A percentile compares a stretch with the other conserved stretches of the same genome.
These are phyloP conservation scores for Trichonephila clavipes DNA, from an alignment of 1,140 invertebrate species.

Conservation along the genomic window DNA sequence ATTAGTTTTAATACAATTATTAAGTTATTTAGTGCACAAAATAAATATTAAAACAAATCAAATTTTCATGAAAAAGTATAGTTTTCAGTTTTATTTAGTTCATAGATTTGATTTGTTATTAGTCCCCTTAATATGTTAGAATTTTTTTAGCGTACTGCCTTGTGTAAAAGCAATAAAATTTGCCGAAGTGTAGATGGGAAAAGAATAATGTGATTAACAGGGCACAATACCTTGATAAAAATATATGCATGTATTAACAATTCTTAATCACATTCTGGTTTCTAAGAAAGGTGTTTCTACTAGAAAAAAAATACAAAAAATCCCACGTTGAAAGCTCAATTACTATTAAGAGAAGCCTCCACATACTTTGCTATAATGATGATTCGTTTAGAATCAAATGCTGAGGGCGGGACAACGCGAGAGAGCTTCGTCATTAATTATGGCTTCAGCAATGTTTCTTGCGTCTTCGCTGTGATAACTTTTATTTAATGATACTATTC, in stretches of 20 bases:
- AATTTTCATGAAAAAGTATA: no score
- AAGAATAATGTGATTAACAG: slow-evolving; percentile 30
- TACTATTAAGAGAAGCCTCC: slow-evolving; percentile 14
- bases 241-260: background rate
- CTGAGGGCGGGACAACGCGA: background rate
- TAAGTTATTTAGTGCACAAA: no score
- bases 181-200: background rate
- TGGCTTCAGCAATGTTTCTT: slow-evolving; percentile 17
- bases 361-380: slow-evolving; percentile 18
- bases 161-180: slow-evolving; percentile 21
- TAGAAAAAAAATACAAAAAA: background rate
- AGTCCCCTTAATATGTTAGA: background rate
- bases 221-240: background rate
- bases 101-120: background rate
- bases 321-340: slow-evolving; percentile 9
- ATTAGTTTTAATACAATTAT: no score
- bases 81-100: background rate
- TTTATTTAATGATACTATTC: slow-evolving; percentile 65
- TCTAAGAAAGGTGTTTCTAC: background rate
- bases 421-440: slow-evolving; percentile 34
- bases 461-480: slow-evolving; percentile 24
- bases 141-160: background rate
- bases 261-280: slow-evolving; percentile 22
- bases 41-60: no score
- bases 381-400: slow-evolving; percentile 50